Percentiles rank a stretch among this genome's conserved stretches.
Conservation (phyloP, 1,140 invertebrate species). For the Zaprionus davidi region DNA sequence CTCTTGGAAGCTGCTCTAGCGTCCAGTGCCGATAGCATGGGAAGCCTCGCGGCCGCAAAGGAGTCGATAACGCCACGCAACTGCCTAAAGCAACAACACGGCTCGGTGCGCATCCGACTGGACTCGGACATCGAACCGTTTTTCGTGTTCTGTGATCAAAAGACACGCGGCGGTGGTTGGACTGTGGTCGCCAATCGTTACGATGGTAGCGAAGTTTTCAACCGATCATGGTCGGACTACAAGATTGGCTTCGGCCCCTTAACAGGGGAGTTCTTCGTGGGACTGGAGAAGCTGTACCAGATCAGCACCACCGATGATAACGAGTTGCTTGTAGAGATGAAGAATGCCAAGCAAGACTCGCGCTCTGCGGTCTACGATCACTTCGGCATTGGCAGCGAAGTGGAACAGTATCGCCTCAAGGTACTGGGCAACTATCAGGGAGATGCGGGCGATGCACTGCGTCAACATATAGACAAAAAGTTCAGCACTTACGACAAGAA, state of each 20-base stretch:
- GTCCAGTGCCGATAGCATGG: neutral
- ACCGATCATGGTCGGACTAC: slow-evolving; percentile 67
- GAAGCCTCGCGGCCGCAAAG: no score
- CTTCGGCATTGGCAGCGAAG: slow-evolving; percentile 64
- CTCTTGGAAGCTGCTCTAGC: neutral
- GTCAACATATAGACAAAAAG: slow-evolving; percentile 62
- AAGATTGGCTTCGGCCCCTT: slow-evolving; percentile 59
- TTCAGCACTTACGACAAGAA: slow-evolving; percentile 64
- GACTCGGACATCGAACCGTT: slow-evolving; percentile 46
- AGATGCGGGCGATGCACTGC: slow-evolving; percentile 63
- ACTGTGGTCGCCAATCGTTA: slow-evolving; percentile 53
- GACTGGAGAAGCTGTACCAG: slow-evolving; percentile 62
- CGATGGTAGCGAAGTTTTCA: slow-evolving; percentile 64
- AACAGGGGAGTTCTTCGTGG: slow-evolving; percentile 62
- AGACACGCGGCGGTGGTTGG: slow-evolving; percentile 61
- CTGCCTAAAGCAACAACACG: slow-evolving; percentile 53
- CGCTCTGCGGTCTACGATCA: slow-evolving; percentile 68
- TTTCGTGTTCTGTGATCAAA: slow-evolving; percentile 67
- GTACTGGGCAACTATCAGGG: slow-evolving; percentile 62
- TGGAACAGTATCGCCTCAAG: slow-evolving; percentile 62
- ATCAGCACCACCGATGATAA: slow-evolving; percentile 60
- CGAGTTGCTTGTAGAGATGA: slow-evolving; percentile 60
- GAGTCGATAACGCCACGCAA: slow-evolving; percentile 35
- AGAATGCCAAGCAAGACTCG: slow-evolving; percentile 58
- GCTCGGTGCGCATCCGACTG: slow-evolving; percentile 56